Conservation (phyloP, 2,888 invertebrate species). For the Scaptomyza reducta region DNA sequence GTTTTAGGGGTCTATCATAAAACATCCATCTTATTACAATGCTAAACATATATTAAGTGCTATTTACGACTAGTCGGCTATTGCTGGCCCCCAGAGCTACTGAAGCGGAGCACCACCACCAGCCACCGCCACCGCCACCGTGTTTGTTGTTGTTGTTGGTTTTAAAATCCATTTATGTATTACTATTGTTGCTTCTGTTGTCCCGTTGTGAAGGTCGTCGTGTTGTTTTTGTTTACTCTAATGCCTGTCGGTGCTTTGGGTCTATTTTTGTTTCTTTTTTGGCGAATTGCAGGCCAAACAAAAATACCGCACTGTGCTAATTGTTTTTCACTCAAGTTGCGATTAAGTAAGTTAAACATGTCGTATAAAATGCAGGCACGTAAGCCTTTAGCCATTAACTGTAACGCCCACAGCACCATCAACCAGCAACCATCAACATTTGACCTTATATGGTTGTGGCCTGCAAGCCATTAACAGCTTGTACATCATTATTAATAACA, state of each 20-base stretch:
- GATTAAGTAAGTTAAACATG: constrained; percentile 56
- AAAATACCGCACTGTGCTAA: constrained; percentile 54
- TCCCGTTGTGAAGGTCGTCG: constrained; percentile 61
- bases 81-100: constrained; percentile 53
- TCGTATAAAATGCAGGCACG: constrained; percentile 64
- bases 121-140: constrained; percentile 2
- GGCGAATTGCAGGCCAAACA: constrained; percentile 40
- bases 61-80: constrained; percentile 41
- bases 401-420: constrained; percentile 53
- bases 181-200: constrained; percentile 34
- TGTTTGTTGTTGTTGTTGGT: constrained; percentile 4
- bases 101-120: constrained; percentile 48
- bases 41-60: constrained; percentile 60
- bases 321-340: constrained; percentile 66
- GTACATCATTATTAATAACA: constrained; percentile 45
- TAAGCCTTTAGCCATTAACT: constrained; percentile 54
- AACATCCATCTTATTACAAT: constrained; percentile 58
- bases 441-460: constrained; percentile 40
- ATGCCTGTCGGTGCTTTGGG: constrained; percentile 32
- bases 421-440: constrained; percentile 33
- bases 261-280: constrained; percentile 1
- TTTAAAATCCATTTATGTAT: neutral
- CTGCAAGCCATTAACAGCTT: constrained; percentile 27
- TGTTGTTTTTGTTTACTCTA: constrained; percentile 20
- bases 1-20: constrained; percentile 47